These are phyloP conservation scores for Struthidea cinerea DNA, from an alignment of 2,113 vertebrate genomes.

Conservation along the genomic window DNA sequence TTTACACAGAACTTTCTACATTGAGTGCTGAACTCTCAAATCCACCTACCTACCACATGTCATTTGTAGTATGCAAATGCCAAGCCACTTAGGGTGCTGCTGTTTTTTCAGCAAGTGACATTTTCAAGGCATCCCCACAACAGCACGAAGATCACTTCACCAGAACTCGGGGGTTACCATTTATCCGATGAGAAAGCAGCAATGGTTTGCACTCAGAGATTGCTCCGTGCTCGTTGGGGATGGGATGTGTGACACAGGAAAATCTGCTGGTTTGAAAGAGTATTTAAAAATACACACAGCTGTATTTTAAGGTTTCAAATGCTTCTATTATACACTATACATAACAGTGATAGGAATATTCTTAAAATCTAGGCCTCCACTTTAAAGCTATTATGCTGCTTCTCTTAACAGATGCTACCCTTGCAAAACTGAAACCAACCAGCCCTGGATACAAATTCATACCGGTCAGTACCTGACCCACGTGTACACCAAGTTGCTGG, in stretches of 20 bases:
- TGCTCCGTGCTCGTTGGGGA: accelerated
- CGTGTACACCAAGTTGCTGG: neutral
- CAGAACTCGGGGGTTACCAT: neutral
- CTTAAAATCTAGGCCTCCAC: neutral
- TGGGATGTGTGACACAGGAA: neutral
- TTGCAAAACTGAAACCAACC: neutral
- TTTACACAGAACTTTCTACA: neutral
- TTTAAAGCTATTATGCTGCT: neutral
- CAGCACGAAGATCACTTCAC: neutral
- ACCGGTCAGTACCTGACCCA: neutral
- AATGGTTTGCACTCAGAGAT: neutral
- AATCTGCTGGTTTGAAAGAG: neutral
- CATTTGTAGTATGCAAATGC: neutral
- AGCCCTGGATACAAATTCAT: neutral
- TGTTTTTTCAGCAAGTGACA: neutral
- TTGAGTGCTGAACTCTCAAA: neutral
- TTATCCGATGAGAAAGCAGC: neutral
- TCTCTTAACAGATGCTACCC: neutral
- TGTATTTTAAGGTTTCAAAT: neutral
- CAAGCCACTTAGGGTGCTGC: neutral
- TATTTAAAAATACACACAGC: neutral
- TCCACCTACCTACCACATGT: slow-evolving; percentile 14
- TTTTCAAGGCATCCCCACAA: neutral
- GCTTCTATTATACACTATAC: neutral
- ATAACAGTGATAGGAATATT: neutral